Evolutionary conservation across 2,797 vertebrate species (phyloP), one percentile per base, ranked within the genome.

Genomic region (Brachyalestes nurse): DNA sequence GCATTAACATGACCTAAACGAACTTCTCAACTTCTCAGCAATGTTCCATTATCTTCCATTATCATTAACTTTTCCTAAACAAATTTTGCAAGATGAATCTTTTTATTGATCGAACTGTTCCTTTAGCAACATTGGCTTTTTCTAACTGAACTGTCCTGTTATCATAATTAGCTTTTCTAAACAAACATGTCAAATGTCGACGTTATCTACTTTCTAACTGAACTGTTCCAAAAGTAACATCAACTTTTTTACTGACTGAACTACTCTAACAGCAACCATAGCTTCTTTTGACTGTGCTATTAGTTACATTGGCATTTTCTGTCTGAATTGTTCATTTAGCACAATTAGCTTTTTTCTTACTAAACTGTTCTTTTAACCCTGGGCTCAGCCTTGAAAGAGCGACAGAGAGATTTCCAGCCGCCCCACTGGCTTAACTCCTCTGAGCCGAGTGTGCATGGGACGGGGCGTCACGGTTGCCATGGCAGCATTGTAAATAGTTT

Each of bases 401-500:
- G 47, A 21, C 40, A 57, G 64, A 19, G 47, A 66, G 57, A 28
- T 53, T 28, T 42, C 9, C 17, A 60, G 49, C 64, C 13, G n/a
- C 34, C 42, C 4, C 61, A 9, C 67, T 38, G 21, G 23, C 34
- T 28, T 10, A 45, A 42, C 19, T 61, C 72, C 55, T 45, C 55
- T 38, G 38, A 64, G 58, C 69, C 21, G 16, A 34, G 64, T 67
- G 47, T 65, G 77, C 19, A 64, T 58, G 61, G 55, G 61, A 64
- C 25, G 28, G 73, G 75, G 72, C 61, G 76, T 72, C 55, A 51
- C 40, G 49, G 86, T 83, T 83, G 79, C 83, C 80, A 82, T 84
- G 75, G 81, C 83, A 85, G 79, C 83, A 67, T 78, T 78, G 82
- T 85, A 86, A 83, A 85, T 80, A 81, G 77, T 74, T 65, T 74